These are phyloP conservation scores for Alosa alosa DNA, from an alignment of 2,113 vertebrate species.

Conservation along the genomic window DNA sequence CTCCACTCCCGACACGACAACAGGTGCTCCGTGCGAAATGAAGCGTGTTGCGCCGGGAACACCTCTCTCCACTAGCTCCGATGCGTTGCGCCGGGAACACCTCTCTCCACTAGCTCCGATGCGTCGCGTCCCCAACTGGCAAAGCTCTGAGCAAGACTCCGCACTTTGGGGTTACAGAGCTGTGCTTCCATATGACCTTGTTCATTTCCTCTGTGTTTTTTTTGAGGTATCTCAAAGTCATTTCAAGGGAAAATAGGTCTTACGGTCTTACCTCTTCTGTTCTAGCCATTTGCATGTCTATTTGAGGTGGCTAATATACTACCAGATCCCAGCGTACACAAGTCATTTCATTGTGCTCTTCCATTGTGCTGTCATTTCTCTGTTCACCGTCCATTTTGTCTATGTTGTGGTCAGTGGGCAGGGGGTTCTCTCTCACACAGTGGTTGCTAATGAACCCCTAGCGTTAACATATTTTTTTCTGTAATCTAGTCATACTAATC, in stretches of 20 bases:
- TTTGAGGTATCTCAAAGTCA: background rate
- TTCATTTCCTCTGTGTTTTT: background rate
- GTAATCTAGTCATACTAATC: background rate
- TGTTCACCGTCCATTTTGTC: background rate
- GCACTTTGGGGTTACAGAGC: background rate
- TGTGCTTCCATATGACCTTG: background rate
- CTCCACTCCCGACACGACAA: background rate
- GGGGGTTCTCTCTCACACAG: background rate
- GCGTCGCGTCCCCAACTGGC: background rate
- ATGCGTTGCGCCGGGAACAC: constrained; percentile 10
- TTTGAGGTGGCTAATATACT: background rate
- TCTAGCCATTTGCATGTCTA: background rate
- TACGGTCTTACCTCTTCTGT: background rate
- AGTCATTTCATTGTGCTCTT: background rate
- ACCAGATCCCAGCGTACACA: background rate
- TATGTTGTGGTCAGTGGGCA: background rate
- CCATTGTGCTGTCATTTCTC: background rate
- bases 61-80: no score
- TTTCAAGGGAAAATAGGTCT: background rate
- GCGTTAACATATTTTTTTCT: background rate
- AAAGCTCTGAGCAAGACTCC: background rate
- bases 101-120: constrained; percentile 8
- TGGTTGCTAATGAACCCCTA: background rate
- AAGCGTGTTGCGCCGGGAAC: background rate
- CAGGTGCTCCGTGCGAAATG: constrained; percentile 15